Evolutionary conservation across 2,888 invertebrate species (phyloP).

Genomic region (Colostygia pectinataria): DNA sequence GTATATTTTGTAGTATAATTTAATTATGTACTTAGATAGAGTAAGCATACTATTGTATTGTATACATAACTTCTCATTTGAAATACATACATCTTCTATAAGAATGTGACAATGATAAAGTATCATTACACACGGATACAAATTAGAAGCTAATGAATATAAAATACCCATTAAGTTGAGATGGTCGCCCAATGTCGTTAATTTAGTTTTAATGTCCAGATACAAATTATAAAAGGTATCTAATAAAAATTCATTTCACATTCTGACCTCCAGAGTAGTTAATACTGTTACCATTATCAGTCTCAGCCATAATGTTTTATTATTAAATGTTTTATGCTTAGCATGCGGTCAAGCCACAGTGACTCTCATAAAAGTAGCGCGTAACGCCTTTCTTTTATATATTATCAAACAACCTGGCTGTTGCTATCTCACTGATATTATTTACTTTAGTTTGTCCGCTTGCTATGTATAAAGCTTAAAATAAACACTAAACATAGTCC

Average conservation of each 20-base stretch:
- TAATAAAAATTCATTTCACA: conserved; percentile 39
- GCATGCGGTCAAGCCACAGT: conserved; percentile 14
- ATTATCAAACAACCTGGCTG: no score
- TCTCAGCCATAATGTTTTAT: conserved; percentile 52
- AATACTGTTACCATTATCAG: conserved; percentile 74
- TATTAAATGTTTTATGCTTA: conserved; percentile 28
- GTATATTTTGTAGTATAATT: no score
- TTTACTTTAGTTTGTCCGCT: conserved; percentile 10
- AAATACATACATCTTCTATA: no score
- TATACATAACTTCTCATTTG: no score
- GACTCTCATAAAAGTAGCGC: background rate
- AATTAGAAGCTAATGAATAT: conserved; percentile 37
- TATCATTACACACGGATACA: conserved; percentile 29
- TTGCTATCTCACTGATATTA: background rate
- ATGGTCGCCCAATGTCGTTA: conserved; percentile 30
- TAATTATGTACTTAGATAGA: no score
- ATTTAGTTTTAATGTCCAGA: conserved; percentile 33
- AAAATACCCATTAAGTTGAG: conserved; percentile 30
- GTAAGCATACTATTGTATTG: no score
- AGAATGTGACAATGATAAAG: conserved; percentile 31
- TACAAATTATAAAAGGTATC: conserved; percentile 30
- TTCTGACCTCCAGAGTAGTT: conserved; percentile 50
- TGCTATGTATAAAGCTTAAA: conserved; percentile 9
- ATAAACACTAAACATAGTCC: conserved; percentile 66
- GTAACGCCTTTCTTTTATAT: background rate